Base-by-base conservation (phyloP, 2,797 vertebrate species). In the Australoheros facetus region DNA sequence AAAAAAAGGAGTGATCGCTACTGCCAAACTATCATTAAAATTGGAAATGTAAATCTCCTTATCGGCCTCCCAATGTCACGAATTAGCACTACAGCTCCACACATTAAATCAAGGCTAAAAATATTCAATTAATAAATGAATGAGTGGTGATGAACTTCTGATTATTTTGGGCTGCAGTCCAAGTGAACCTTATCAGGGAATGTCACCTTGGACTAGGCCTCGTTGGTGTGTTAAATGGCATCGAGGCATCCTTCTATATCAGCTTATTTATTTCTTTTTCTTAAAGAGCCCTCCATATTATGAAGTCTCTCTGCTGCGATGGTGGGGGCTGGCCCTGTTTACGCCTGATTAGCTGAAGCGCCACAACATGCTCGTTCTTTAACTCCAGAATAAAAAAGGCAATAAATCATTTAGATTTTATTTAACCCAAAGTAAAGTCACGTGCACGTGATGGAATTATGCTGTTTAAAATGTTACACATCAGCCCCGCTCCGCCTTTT, bases 71-170 rank as follows among this genome's bases (percentile, higher is more conserved):
- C 92, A 93, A 91, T 93, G 94, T 94, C 94, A 93, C 84, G 81
- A 93, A 93, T 95, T 93, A 95, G 91, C 92, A 92, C 74, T 78
- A 86, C 88, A 91, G 92, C 93, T 91, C 86, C 64, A 89, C 92
- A 86, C 94, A 91, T 94, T 93, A 94, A 96, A 93, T 93, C 92
- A 91, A 90, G 89, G 91, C 89, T 90, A 92, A 94, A 95, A 96
- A 96, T 95, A 95, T 96, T 96, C 95, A 96, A 95, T 96, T 96
- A 95, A 96, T 96, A 94, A 95, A 95, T 93, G 93, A 95, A 94
- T 91, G 91, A 95, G 90, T 92, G 92, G 91, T 92, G 95, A 96
- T 96, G 95, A 95, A 96, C 95, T 96, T 93, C 93, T 94, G 95
- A 95, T 96, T 95, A 94, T 95, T 95, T 95, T 93, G 94, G 95